Conservation (phyloP, 2,113 vertebrate genomes). For the Chascanopsetta lugubris region DNA sequence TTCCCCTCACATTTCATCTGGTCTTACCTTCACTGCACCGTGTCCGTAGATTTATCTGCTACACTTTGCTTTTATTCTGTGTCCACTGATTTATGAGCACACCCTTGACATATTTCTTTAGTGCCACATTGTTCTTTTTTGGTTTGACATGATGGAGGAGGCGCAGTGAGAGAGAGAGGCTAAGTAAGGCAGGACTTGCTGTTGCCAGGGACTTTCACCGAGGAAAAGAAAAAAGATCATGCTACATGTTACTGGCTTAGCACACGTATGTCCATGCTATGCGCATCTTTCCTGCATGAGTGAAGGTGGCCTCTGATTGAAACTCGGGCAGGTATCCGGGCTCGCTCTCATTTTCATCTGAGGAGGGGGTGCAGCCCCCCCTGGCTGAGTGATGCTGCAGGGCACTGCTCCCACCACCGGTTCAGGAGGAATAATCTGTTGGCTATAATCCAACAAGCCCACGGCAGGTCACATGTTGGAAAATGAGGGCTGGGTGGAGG, state of each 20-base stretch:
- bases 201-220: too few relatives aligned
- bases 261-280: slow-evolving; percentile 8
- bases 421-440: slow-evolving; percentile 51
- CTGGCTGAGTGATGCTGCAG: not conserved
- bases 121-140: not conserved
- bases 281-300: not conserved
- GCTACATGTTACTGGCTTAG: not conserved
- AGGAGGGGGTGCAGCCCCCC: slow-evolving; percentile 12
- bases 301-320: not conserved
- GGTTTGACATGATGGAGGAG: not conserved
- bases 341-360: slow-evolving; percentile 14
- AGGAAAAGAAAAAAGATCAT: not conserved
- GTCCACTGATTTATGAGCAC: not conserved
- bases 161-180: not conserved
- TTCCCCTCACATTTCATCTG: too few relatives aligned
- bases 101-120: not conserved
- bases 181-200: not conserved
- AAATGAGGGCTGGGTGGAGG: slow-evolving; percentile 49
- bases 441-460: slow-evolving; percentile 63
- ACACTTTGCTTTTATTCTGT: not conserved
- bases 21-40: too few relatives aligned
- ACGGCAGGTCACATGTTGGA: slow-evolving; percentile 55
- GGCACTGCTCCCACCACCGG: slow-evolving; percentile 8
- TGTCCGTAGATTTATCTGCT: not conserved
- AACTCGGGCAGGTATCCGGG: slow-evolving; percentile 3